Evolutionary conservation across 1,140 invertebrate genomes (phyloP), one percentile per base, ranked within the genome.

Genomic region (Copidosoma floridanum): DNA sequence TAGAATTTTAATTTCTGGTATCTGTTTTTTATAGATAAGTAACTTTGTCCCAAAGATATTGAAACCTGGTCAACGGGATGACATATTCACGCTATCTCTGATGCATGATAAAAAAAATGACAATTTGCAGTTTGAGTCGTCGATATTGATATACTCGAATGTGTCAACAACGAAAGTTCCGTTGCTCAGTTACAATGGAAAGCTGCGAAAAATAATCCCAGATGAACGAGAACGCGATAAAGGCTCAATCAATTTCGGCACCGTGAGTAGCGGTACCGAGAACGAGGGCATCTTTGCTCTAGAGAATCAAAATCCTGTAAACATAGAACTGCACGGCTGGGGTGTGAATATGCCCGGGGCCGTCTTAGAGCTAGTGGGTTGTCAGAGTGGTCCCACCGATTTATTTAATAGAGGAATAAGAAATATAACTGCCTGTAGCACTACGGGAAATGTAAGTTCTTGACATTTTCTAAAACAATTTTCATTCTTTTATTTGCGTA

Each of bases 221-320:
- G 78, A 75, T 11, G 79, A 78, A 57, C 76, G 73, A 32, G 77
- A 82, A 44, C 80, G 76, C 51, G 81, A 86, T 70, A 71, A 84
- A 68, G 83, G 82, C 27, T 82, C 84, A 51, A 80, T 92, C 65
- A 87, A 92, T 77, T 87, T 92, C 75, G 91, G 91, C 12, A 84
- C 87, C 11, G 80, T 92, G n/a, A 86, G 88, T 35, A 85, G 87
- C 56, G 84, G 85, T 8, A 86, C 86, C 35, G 82, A 83, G 51
- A 85, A 87, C 62, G 84, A 86, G 64, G 83, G 88, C 29, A 83
- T 85, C 64, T 89, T 92, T 77, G 85, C 87, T 24, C 68, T 92
- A n/a, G 79, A 86, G 57, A 92, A 92, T 78, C 82, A 86, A 63
- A 92, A 92, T 76, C 90, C 90, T 16, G 85, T 92, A 20, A 83